Percentiles rank a stretch among this genome's conserved stretches.
Evolutionary conservation across 1,140 invertebrate genomes (phyloP).

Genomic region (Dendroctonus valens): DNA sequence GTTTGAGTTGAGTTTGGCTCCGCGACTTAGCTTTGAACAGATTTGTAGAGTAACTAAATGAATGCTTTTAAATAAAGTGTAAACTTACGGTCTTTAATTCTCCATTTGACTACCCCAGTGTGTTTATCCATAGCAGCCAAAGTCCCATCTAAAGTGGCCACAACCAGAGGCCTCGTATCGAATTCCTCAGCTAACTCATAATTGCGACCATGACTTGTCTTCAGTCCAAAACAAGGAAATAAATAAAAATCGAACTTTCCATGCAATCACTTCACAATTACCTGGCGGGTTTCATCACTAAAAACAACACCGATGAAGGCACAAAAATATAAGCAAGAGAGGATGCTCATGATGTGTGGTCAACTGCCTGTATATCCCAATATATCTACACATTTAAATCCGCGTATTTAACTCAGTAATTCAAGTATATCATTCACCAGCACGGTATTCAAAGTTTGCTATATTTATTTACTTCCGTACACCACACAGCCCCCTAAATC

Average conservation of each 20-base stretch:
- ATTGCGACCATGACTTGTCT: neutral
- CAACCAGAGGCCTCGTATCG: slow-evolving; percentile 72
- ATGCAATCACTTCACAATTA: slow-evolving; percentile 7
- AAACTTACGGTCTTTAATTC: slow-evolving; percentile 77
- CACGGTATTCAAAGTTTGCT: no score
- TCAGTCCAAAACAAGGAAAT: neutral
- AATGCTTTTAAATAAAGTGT: neutral
- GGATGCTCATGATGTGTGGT: neutral
- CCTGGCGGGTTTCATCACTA: slow-evolving; percentile 28
- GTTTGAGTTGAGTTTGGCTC: no score
- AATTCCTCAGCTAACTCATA: slow-evolving; percentile 66
- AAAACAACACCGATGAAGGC: neutral
- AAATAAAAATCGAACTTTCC: neutral
- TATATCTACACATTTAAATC: no score
- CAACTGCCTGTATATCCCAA: no score
- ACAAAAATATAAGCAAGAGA: neutral
- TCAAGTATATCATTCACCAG: no score
- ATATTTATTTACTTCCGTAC: no score
- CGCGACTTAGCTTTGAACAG: no score
- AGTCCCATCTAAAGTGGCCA: slow-evolving; percentile 89
- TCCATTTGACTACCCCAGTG: slow-evolving; percentile 85
- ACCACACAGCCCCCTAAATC: no score
- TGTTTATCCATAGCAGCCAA: slow-evolving; percentile 81
- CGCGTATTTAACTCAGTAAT: no score
- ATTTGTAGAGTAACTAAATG: no score